Evolutionary conservation across 2,888 invertebrate genomes (phyloP).

Genomic region (Drosophila borealis): DNA sequence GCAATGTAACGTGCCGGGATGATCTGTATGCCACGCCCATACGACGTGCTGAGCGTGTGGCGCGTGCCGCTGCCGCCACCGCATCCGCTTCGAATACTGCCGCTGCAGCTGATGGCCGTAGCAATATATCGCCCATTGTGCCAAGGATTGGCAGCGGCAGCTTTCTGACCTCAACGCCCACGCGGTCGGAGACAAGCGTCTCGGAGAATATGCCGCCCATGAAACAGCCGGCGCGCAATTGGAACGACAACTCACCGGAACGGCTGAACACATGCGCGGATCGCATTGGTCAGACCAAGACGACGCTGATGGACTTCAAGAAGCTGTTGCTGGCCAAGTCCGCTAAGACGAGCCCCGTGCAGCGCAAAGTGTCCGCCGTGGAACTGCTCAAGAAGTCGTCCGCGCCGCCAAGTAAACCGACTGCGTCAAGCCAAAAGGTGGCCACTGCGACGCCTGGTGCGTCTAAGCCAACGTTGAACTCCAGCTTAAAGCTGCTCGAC

Average conservation of each 20-base stretch:
- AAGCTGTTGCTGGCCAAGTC: constrained; percentile 91
- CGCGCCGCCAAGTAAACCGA: constrained; percentile 37
- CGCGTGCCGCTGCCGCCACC: constrained; percentile 60
- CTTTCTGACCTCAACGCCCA: constrained; percentile 90
- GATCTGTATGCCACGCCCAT: constrained; percentile 84
- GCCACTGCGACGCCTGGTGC: constrained; percentile 34
- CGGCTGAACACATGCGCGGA: constrained; percentile 87
- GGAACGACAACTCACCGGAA: constrained; percentile 81
- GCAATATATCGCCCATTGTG: constrained; percentile 89
- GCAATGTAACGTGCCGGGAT: constrained; percentile 79
- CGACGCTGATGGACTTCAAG: constrained; percentile 94
- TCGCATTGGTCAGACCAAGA: constrained; percentile 89
- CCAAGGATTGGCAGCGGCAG: constrained; percentile 86
- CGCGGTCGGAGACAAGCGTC: constrained; percentile 72
- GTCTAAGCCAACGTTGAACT: constrained; percentile 73
- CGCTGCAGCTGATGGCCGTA: constrained; percentile 30
- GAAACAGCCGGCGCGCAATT: constrained; percentile 79
- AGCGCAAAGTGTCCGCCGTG: constrained; percentile 90
- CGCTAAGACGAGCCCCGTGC: constrained; percentile 87
- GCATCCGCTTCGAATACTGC: background rate
- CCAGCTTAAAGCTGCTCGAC: constrained; percentile 88
- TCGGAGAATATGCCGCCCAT: constrained; percentile 74
- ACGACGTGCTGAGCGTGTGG: constrained; percentile 81
- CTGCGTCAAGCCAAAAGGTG: constrained; percentile 32
- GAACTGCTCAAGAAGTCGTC: constrained; percentile 89